Base-by-base conservation (phyloP, 2,797 vertebrate species). In the Myoxocephalus aenaeus region DNA sequence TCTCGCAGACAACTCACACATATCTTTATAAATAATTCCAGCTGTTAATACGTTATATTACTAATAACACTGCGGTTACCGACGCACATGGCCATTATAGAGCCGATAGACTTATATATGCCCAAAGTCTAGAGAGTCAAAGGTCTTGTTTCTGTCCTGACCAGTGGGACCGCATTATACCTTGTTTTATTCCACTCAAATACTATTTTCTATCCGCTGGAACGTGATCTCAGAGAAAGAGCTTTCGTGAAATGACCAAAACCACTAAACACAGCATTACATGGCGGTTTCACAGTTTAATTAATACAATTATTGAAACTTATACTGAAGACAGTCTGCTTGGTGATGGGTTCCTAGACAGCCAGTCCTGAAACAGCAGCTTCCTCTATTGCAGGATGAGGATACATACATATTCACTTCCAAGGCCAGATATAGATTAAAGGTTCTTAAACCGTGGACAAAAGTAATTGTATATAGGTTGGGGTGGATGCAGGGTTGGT, bases 41-140 rank as follows among this genome's bases (percentile, higher is more conserved):
- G 7, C 63, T 75, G 75, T 82, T 82, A 83, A 82, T 80, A 63
- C 66, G 17, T 78, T 56, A 72, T 73, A 77, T 65, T 70, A 72
- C 65, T 56, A 18, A 58, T 74, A 66, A 77, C 51, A 32, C 20
- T 40, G 15, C 38, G 36, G 36, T 57, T 50, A 5, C 32, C 5
- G 12, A 67, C 44, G 81, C 73, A 61, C 56, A 66, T 29, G 36
- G 38, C 50, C 50, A 54, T 79, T 80, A 79, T 15, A 72, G 46
- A 59, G 34, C 34, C 34, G 34, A 34, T 34, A 34, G 2, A 32
- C 34, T 34, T 34, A 34, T 48, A 74, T 65, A 2, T n/a, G 34
- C 50, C 22, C 65, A 57, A 46, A 65, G 58, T 69, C 36, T 38
- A 20, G 58, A 65, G 51, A 61, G n/a, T 53, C 25, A 69, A 13